Conservation (phyloP, 1,140 invertebrate species). For the Homarus americanus region DNA sequence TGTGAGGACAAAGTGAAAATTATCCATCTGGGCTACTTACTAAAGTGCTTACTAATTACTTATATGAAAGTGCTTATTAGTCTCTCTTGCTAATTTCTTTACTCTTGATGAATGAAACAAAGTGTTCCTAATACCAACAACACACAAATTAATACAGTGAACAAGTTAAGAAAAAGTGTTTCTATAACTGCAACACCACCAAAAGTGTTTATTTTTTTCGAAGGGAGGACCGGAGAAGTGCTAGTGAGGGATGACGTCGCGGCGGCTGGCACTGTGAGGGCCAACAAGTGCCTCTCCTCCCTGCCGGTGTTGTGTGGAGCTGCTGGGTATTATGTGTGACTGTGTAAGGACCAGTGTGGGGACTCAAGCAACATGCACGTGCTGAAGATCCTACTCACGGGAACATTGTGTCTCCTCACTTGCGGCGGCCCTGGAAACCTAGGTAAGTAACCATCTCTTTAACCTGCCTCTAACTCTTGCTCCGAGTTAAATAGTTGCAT, state of each 20-base stretch:
- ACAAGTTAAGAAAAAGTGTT: not conserved
- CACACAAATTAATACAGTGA: not conserved
- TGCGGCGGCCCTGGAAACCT: constrained; percentile 2
- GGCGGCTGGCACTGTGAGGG: constrained; percentile 27
- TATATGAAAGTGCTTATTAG: no score
- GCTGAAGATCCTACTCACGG: constrained; percentile 37
- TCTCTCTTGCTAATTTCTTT: not conserved
- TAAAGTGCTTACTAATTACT: not conserved
- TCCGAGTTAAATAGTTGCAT: no score
- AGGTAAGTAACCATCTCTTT: constrained; percentile 28
- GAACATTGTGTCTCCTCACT: constrained; percentile 20
- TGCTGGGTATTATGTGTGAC: constrained; percentile 35
- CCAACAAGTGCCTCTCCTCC: constrained; percentile 19
- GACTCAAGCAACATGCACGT: constrained; percentile 22
- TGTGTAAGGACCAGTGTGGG: constrained; percentile 10
- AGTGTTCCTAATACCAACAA: not conserved
- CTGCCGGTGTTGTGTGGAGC: not conserved
- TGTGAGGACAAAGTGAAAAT: not conserved
- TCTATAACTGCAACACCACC: no score
- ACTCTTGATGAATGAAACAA: not conserved
- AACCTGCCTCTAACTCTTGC: no score
- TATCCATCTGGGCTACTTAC: not conserved
- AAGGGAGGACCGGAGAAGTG: not conserved
- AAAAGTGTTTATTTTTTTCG: no score
- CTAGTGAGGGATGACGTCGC: not conserved